Evolutionary conservation across 1,140 invertebrate species (phyloP).

Genomic region (Pissodes strobi): DNA sequence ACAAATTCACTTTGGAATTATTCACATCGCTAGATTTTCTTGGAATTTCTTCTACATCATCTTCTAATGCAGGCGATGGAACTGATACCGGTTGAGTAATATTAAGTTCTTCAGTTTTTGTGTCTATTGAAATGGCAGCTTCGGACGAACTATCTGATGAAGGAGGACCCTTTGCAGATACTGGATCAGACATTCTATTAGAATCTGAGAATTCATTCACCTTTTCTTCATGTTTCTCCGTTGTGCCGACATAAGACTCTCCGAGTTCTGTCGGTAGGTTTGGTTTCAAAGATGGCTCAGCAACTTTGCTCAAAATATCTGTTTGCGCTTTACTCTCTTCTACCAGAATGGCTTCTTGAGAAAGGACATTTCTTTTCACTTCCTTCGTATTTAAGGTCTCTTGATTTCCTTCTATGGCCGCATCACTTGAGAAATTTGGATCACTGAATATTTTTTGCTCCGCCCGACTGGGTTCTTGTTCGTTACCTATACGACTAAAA

Average conservation of each 20-base stretch:
- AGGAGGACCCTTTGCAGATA: constrained; percentile 10
- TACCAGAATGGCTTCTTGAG: constrained; percentile 10
- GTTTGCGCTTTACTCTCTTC: constrained; percentile 22
- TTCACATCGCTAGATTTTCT: neutral
- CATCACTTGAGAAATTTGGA: neutral
- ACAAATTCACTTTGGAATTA: constrained; percentile 32
- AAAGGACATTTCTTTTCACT: neutral
- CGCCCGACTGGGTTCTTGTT: neutral
- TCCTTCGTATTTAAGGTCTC: neutral
- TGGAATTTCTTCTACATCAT: constrained; percentile 19
- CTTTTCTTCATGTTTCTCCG: neutral
- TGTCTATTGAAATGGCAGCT: too few species aligned
- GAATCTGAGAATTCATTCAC: neutral
- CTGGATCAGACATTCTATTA: neutral
- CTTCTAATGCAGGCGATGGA: neutral
- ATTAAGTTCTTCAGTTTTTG: constrained; percentile 28
- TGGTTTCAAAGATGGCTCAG: too few species aligned
- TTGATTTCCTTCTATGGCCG: neutral
- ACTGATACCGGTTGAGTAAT: neutral
- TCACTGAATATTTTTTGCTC: too few species aligned
- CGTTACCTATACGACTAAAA: neutral
- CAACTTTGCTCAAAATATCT: constrained; percentile 8
- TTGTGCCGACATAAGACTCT: too few species aligned
- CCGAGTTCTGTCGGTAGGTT: too few species aligned
- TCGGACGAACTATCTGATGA: too few species aligned